Evolutionary conservation across 37 sponge, comb jelly and placozoan genomes (phyloP).

Genomic region (Ephydatia muelleri): DNA sequence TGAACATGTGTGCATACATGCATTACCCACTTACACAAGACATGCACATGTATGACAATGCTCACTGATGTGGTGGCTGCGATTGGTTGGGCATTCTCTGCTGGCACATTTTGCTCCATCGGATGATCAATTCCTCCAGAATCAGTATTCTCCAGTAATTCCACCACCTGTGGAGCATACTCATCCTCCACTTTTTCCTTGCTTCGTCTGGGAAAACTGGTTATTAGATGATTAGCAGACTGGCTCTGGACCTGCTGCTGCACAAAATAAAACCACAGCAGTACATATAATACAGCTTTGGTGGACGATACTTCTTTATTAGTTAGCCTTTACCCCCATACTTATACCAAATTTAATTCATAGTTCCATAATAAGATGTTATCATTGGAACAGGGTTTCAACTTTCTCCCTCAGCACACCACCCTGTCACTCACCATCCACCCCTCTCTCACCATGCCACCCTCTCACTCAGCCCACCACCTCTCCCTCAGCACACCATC

Average conservation of each 20-base stretch:
- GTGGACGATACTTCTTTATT: too few relatives aligned
- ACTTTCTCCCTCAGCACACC: too few relatives aligned
- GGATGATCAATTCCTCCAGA: not conserved
- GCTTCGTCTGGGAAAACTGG: not conserved
- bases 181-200: conserved; percentile 9
- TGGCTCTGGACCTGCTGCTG: not conserved
- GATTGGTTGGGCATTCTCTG: not conserved
- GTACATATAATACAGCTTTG: too few relatives aligned
- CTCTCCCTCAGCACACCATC: too few relatives aligned
- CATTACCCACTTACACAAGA: not conserved
- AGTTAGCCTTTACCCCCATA: too few relatives aligned
- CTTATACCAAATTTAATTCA: too few relatives aligned
- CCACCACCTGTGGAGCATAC: conserved; percentile 47
- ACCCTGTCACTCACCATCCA: too few relatives aligned
- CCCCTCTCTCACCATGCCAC: too few relatives aligned
- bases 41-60: not conserved
- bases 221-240: not conserved
- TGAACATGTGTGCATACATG: not conserved
- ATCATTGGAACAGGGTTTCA: too few relatives aligned
- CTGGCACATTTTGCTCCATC: not conserved
- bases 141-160: not conserved
- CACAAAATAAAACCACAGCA: too few relatives aligned
- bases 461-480: too few relatives aligned
- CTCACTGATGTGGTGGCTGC: not conserved
- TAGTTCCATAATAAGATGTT: too few relatives aligned